These are phyloP conservation scores for Bostrychus sinensis DNA, from an alignment of 2,113 vertebrate species.

Conservation along the genomic window DNA sequence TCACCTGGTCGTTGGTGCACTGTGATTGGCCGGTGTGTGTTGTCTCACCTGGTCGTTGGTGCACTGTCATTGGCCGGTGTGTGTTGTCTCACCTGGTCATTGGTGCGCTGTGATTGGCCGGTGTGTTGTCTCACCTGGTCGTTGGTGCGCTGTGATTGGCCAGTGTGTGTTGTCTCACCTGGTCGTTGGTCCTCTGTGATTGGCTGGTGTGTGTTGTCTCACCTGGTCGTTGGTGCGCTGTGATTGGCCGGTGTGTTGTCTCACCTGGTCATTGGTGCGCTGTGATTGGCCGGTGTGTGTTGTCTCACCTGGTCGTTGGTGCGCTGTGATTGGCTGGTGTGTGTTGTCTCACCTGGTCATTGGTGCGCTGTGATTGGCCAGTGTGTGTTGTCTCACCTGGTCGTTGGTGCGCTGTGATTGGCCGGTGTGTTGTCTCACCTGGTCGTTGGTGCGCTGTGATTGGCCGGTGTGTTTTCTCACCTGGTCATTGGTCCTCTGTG, in stretches of 20 bases:
- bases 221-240: constrained; percentile 68
- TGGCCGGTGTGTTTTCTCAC: constrained; percentile 79
- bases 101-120: constrained; percentile 75
- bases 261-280: constrained; percentile 82
- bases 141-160: not conserved
- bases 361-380: constrained; percentile 75
- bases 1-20: constrained; percentile 82
- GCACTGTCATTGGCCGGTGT: not conserved
- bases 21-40: constrained; percentile 68
- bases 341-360: constrained; percentile 75
- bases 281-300: constrained; percentile 68
- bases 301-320: constrained; percentile 69
- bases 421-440: constrained; percentile 65
- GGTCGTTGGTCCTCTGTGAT: constrained; percentile 75
- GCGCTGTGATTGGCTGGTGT: not conserved
- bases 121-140: constrained; percentile 81
- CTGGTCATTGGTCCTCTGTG: constrained; percentile 54
- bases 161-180: constrained; percentile 64
- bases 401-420: not conserved
- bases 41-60: constrained; percentile 68
- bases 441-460: constrained; percentile 75
- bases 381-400: constrained; percentile 81
- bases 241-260: not conserved
- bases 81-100: constrained; percentile 75
- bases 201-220: constrained; percentile 73